Evolutionary conservation across 2,113 vertebrate species (phyloP).

Genomic region (Halichoeres trimaculatus): DNA sequence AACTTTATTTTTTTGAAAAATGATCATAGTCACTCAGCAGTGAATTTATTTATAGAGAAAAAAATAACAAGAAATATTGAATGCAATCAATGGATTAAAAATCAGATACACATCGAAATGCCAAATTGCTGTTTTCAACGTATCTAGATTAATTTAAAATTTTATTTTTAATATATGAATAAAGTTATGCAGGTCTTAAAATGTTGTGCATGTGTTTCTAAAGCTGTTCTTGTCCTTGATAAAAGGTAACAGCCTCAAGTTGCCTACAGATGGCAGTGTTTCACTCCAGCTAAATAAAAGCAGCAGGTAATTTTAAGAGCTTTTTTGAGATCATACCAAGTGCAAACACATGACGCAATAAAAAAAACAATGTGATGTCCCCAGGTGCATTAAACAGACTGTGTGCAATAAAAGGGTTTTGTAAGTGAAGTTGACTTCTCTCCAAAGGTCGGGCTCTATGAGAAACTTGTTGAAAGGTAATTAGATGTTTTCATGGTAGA

Average conservation of each 20-base stretch:
- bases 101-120: too few relatives aligned
- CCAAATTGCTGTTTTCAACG: too few relatives aligned
- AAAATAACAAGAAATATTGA: too few relatives aligned
- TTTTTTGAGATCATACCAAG: not conserved
- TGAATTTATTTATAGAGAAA: too few relatives aligned
- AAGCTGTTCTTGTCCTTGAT: not conserved
- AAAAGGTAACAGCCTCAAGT: not conserved
- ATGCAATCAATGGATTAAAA: too few relatives aligned
- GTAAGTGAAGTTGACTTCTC: not conserved
- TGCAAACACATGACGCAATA: not conserved
- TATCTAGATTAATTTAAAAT: too few relatives aligned
- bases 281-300: not conserved
- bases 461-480: not conserved
- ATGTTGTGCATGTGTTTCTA: too few relatives aligned
- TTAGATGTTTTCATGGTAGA: not conserved
- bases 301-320: not conserved
- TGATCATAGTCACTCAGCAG: too few relatives aligned
- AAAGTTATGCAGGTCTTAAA: too few relatives aligned
- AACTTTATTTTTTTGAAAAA: too few relatives aligned
- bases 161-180: too few relatives aligned
- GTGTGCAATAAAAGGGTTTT: not conserved
- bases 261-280: conserved; percentile 58
- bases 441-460: not conserved
- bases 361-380: not conserved
- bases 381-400: not conserved